Base-by-base conservation (phyloP, 2,888 invertebrate species). In the Heliothis peltigera region DNA sequence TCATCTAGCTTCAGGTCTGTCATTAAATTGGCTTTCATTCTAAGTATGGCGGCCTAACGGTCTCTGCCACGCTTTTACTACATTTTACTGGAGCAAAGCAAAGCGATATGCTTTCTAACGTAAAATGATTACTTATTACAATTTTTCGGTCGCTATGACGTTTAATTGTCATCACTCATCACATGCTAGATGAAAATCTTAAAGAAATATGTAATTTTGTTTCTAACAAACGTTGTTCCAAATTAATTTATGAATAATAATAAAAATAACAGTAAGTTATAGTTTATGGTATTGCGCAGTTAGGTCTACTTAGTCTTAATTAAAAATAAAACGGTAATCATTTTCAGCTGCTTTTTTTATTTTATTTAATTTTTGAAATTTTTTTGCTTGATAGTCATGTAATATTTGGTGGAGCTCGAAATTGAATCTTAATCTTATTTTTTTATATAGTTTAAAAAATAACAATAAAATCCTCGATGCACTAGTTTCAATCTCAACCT, bases 1-100 rank as follows among this genome's bases (percentile, higher is more conserved):
- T 66, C 66, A 67, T 71, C 77, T 80, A 69, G 63, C 73, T 25
- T 52, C 43, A 69, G 70, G 80, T 74, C 70, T 76, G 72, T 80
- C 74, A 79, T 80, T 74, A 82, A 79, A 70, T 73, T 56, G 58
- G 61, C 77, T 80, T 85, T 84, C 84, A 79, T 80, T 78, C 72
- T 51, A 70, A 83, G 75, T 78, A 83, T 6, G 25, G 25, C 25
- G 7, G 84, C 83, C 77, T 87, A 86, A 89, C 88, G 85, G 88
- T 84, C 79, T 75, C 76, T 85, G 82, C 84, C 83, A 84, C 87
- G 87, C 84, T 87, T 86, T 87, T 86, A 80, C 79, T 75, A 82
- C 79, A 89, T 91, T 90, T 92, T 91, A 92, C 87, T 92, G 86
- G 90, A 91, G 92, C 92, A 91, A 84, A 85, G 84, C 91, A 86